A percentile compares a stretch with the other conserved stretches of the same genome.
These are phyloP conservation scores for Drosophila baimaii DNA, from an alignment of 1,140 invertebrate species.

Conservation along the genomic window DNA sequence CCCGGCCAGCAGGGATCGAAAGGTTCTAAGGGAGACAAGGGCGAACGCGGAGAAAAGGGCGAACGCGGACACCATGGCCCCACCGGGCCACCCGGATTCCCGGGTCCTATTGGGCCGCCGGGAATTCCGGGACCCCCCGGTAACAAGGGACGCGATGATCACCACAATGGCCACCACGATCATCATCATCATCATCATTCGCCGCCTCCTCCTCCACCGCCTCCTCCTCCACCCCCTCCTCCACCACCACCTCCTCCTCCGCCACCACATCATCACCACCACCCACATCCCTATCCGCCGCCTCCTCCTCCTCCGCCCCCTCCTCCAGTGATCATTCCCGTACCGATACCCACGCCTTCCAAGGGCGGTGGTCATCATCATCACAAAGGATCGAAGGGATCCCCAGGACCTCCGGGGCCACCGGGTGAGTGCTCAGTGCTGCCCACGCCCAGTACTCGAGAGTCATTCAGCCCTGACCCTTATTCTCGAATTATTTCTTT, in stretches of 20 bases:
- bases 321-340: conserved; percentile 21
- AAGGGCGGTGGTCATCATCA: conserved; percentile 32
- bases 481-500: neutral
- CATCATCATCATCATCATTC: conserved; percentile 26
- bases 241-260: conserved; percentile 8
- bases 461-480: no score
- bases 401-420: conserved; percentile 29
- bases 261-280: conserved; percentile 6
- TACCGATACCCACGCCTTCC: conserved; percentile 6
- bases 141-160: conserved; percentile 58
- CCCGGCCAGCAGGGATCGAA: conserved; percentile 88
- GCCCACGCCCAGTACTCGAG: no score
- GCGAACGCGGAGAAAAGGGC: conserved; percentile 87
- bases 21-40: conserved; percentile 87
- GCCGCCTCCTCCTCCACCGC: neutral
- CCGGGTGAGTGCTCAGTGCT: conserved; percentile 26
- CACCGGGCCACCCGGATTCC: conserved; percentile 88
- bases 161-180: conserved; percentile 1
- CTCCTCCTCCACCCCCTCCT: conserved; percentile 5
- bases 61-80: conserved; percentile 86
- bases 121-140: conserved; percentile 85
- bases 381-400: conserved; percentile 28
- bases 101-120: conserved; percentile 86
- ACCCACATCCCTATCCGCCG: conserved; percentile 2
- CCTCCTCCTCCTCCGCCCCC: neutral